A percentile compares a stretch with the other conserved stretches of the same genome.
phyloP scores from a whole-genome alignment of 1,140 invertebrate species.

The Sitophilus oryzae region DNA sequence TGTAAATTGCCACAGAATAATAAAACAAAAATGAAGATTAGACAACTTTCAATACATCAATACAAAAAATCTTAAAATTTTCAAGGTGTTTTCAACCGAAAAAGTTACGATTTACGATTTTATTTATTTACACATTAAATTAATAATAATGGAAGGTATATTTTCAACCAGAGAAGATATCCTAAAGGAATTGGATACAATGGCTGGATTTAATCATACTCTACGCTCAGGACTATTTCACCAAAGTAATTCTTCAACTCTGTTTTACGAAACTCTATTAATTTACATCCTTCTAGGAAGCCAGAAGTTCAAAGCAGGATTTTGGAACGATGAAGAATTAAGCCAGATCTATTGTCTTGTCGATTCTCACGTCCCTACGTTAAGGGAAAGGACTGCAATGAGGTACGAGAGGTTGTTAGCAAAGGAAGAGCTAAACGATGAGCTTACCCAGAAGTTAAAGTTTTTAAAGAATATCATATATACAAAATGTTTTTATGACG shows the following conservation, averaged over 20 bases:
- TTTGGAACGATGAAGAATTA: slow-evolving; percentile 25
- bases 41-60: too few relatives aligned
- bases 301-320: slow-evolving; percentile 22
- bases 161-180: neutral
- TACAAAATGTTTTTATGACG: slow-evolving; percentile 21
- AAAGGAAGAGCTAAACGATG: slow-evolving; percentile 2
- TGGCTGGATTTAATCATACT: slow-evolving; percentile 10
- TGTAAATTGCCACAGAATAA: too few relatives aligned
- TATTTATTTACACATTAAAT: too few relatives aligned
- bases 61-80: too few relatives aligned
- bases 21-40: too few relatives aligned
- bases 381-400: slow-evolving; percentile 26
- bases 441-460: slow-evolving; percentile 6
- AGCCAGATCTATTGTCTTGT: slow-evolving; percentile 27
- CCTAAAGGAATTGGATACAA: slow-evolving; percentile 22
- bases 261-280: neutral
- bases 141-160: neutral
- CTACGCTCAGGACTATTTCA: slow-evolving; percentile 16
- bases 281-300: slow-evolving; percentile 13
- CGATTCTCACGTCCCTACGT: slow-evolving; percentile 31
- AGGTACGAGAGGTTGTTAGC: slow-evolving; percentile 27
- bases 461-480: slow-evolving; percentile 23
- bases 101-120: too few relatives aligned
- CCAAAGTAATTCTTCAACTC: slow-evolving; percentile 22
- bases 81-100: too few relatives aligned